Conservation (phyloP, 2,797 vertebrate species). For the Paedocypris micromegethes region DNA sequence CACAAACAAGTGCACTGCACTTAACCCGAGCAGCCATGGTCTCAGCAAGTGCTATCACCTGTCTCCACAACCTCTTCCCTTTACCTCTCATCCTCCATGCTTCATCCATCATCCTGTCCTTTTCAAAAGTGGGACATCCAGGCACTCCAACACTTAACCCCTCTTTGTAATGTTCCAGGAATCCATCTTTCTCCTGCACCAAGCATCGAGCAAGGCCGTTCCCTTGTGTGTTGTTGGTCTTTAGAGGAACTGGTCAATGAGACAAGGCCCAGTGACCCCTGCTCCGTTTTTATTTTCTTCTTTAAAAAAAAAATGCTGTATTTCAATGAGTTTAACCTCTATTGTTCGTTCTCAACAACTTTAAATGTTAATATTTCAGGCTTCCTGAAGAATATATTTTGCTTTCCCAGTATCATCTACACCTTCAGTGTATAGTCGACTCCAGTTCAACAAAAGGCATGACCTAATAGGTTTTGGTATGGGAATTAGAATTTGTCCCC, state of each 20-base stretch:
- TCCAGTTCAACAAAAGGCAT: too few species aligned
- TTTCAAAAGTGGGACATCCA: constrained; percentile 56
- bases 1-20: constrained; percentile 25
- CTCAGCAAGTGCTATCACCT: constrained; percentile 28
- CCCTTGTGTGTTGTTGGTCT: constrained; percentile 6
- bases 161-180: constrained; percentile 47
- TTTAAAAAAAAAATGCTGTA: too few species aligned
- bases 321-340: too few species aligned
- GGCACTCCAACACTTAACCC: constrained; percentile 63
- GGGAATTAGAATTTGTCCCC: too few species aligned
- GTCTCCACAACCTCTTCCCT: constrained; percentile 33
- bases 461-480: too few species aligned
- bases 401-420: too few species aligned
- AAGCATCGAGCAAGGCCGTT: constrained; percentile 16
- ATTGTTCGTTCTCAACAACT: too few species aligned
- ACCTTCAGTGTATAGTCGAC: too few species aligned
- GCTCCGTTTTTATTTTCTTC: background rate
- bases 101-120: constrained; percentile 63
- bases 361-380: too few species aligned
- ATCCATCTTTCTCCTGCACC: constrained; percentile 52
- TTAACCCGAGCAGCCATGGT: constrained; percentile 19
- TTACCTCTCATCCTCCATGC: constrained; percentile 44
- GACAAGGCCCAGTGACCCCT: constrained; percentile 22
- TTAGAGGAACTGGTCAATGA: constrained; percentile 18
- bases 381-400: too few species aligned